Conservation (phyloP, 1,140 invertebrate species). For the Cyrtorhinus lividipennis region DNA sequence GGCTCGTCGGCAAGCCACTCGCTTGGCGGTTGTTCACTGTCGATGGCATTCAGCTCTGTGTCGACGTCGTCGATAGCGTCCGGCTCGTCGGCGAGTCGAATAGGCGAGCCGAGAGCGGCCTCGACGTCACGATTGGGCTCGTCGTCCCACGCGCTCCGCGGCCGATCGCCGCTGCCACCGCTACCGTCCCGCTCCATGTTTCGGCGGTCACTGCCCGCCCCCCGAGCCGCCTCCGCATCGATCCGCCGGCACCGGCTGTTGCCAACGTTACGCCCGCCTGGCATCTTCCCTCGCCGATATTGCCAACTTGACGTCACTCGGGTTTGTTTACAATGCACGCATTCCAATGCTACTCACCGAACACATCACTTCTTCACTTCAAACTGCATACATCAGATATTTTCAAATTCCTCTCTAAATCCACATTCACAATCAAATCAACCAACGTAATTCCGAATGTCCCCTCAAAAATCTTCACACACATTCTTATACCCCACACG, state of each 20-base stretch:
- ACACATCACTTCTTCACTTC: no score
- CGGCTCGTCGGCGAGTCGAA: not conserved
- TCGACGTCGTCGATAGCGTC: not conserved
- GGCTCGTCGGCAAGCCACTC: not conserved
- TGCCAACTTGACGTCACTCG: no score
- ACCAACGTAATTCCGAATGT: no score
- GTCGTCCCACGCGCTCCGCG: constrained; percentile 1
- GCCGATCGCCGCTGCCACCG: not conserved
- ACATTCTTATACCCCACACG: no score
- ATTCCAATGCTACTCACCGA: no score
- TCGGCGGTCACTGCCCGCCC: not conserved
- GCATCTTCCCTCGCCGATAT: no score
- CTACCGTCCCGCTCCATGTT: not conserved
- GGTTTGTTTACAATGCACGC: no score
- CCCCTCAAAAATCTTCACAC: no score
- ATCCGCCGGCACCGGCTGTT: not conserved
- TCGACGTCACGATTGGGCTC: not conserved
- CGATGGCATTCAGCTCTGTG: not conserved
- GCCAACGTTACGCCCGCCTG: not conserved
- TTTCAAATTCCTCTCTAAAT: no score
- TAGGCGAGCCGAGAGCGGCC: not conserved
- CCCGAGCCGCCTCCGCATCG: not conserved
- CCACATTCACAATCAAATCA: no score
- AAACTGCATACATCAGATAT: no score
- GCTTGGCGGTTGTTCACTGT: not conserved